Evolutionary conservation across 2,113 vertebrate species (phyloP).

Genomic region (Stomatorhinus ivindoensis): DNA sequence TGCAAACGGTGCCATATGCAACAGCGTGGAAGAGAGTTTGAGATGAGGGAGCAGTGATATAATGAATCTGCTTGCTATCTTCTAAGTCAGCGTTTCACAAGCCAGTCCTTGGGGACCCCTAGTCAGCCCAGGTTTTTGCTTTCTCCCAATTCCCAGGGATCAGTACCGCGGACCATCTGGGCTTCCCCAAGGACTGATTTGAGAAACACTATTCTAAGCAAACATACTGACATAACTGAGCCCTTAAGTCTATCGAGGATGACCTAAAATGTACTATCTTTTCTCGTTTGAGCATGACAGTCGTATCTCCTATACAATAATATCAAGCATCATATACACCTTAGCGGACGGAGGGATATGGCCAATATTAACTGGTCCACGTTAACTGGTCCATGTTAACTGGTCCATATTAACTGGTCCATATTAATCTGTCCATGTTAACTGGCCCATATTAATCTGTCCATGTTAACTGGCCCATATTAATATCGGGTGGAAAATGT

Average conservation of each 20-base stretch:
- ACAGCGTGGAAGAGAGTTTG: background rate
- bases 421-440: too few relatives aligned
- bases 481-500: background rate
- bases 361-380: too few relatives aligned
- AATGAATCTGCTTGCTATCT: background rate
- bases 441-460: too few relatives aligned
- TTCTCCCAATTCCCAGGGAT: too few relatives aligned
- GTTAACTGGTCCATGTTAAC: too few relatives aligned
- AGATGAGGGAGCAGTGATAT: background rate
- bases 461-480: background rate
- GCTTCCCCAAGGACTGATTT: too few relatives aligned
- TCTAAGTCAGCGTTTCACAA: background rate
- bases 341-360: background rate
- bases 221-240: too few relatives aligned
- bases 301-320: background rate
- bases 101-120: too few relatives aligned
- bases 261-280: background rate
- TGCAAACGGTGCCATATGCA: background rate
- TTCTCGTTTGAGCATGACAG: background rate
- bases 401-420: too few relatives aligned
- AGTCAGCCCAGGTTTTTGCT: too few relatives aligned
- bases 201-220: too few relatives aligned
- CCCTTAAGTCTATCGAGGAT: background rate
- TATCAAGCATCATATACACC: background rate
- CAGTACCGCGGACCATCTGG: too few relatives aligned